These are phyloP conservation scores for Antennarius striatus DNA, from an alignment of 2,113 vertebrate species.

Conservation along the genomic window DNA sequence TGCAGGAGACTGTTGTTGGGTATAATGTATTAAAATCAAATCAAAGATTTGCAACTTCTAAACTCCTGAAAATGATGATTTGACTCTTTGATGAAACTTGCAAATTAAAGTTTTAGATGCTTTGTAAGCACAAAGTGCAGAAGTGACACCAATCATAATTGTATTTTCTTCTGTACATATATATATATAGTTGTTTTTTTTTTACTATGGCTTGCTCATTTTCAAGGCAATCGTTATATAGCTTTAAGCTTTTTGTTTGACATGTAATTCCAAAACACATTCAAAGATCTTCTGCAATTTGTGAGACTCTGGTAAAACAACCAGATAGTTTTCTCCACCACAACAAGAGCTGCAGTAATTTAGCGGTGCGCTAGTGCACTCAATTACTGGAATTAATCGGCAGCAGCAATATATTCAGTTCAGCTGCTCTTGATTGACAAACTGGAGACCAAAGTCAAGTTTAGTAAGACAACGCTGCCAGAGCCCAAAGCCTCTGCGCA, in stretches of 20 bases:
- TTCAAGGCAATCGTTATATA: constrained; percentile 43
- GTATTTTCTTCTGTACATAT: constrained; percentile 4
- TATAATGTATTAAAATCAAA: background rate
- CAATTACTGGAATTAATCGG: constrained; percentile 80
- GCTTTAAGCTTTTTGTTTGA: constrained; percentile 51
- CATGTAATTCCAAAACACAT: constrained; percentile 58
- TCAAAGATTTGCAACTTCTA: background rate
- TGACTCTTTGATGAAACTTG: constrained; percentile 6
- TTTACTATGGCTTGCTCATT: constrained; percentile 12
- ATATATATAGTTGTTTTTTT: constrained; percentile 15
- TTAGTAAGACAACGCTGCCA: constrained; percentile 48
- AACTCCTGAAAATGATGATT: background rate
- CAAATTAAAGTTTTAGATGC: constrained; percentile 4
- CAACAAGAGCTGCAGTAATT: constrained; percentile 64
- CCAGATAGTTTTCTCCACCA: constrained; percentile 49
- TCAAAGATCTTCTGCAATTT: constrained; percentile 58
- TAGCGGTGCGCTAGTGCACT: constrained; percentile 65
- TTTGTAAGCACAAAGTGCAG: background rate
- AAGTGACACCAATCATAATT: background rate
- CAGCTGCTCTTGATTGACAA: constrained; percentile 65
- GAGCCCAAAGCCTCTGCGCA: constrained; percentile 16
- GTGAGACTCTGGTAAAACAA: constrained; percentile 53
- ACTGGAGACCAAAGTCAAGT: constrained; percentile 74
- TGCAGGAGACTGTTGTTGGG: no score
- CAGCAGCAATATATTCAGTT: constrained; percentile 65